Conservation (phyloP, 2,888 invertebrate genomes). For the Automeris io region DNA sequence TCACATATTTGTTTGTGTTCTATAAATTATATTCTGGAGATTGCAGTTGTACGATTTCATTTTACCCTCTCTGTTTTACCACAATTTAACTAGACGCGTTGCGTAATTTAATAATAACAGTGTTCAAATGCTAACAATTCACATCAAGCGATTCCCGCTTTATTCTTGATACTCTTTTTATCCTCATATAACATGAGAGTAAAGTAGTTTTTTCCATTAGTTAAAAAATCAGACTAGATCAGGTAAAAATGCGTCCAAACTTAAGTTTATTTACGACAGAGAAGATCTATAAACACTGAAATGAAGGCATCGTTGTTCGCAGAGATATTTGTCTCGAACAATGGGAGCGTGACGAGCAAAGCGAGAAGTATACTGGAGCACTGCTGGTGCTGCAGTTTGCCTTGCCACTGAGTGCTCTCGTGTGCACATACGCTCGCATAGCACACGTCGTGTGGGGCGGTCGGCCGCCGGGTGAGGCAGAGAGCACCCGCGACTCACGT, state of each 20-base stretch:
- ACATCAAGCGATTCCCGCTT: too few relatives aligned
- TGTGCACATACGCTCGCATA: conserved; percentile 91
- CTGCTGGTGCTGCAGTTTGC: conserved; percentile 90
- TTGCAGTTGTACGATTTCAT: not conserved
- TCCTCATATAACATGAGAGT: too few relatives aligned
- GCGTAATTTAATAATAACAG: too few relatives aligned
- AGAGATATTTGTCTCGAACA: conserved; percentile 85
- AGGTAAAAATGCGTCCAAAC: not conserved
- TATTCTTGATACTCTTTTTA: too few relatives aligned
- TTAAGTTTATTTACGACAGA: not conserved
- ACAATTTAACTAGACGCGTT: too few relatives aligned
- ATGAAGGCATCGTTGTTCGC: too few relatives aligned
- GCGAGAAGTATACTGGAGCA: conserved; percentile 85
- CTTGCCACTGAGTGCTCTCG: conserved; percentile 86
- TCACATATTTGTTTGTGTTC: not conserved
- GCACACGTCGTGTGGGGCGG: conserved; percentile 93
- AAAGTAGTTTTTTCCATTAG: too few relatives aligned
- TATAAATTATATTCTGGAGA: not conserved
- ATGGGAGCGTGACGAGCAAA: conserved; percentile 80
- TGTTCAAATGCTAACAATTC: too few relatives aligned
- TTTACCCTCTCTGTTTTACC: too few relatives aligned
- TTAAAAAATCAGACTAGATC: not conserved
- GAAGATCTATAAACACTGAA: not conserved
- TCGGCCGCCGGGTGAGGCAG: conserved; percentile 91
- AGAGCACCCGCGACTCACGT: conserved; percentile 87